Evolutionary conservation across 2,888 invertebrate genomes (phyloP).

Genomic region (Caenorhabditis japonica): DNA sequence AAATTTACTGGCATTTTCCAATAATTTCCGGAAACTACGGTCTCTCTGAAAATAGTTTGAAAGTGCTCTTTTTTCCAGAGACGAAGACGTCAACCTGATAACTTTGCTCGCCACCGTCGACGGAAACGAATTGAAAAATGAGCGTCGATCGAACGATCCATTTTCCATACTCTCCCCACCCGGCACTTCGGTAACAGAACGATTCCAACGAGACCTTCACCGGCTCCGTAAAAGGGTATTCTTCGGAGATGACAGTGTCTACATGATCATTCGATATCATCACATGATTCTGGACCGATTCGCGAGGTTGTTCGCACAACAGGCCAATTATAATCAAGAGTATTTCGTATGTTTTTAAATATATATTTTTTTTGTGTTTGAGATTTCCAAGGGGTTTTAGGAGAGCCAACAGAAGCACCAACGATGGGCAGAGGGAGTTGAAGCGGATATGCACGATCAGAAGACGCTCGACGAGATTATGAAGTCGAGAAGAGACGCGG

Average conservation of each 20-base stretch:
- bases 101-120: background rate
- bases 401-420: constrained; percentile 5
- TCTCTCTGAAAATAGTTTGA: too few relatives aligned
- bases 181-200: constrained; percentile 4
- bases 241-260: constrained; percentile 96
- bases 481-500: constrained; percentile 1
- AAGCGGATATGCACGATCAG: constrained; percentile 7
- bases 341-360: too few relatives aligned
- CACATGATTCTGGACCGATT: constrained; percentile 92
- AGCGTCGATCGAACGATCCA: background rate
- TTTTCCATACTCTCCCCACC: background rate
- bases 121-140: too few relatives aligned
- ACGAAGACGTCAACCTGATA: constrained; percentile 23
- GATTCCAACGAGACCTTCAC: constrained; percentile 2
- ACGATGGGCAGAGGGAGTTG: constrained; percentile 17
- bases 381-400: too few relatives aligned
- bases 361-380: too few relatives aligned
- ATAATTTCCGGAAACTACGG: too few relatives aligned
- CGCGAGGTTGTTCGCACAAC: constrained; percentile 82
- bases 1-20: too few relatives aligned
- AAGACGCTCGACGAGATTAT: constrained; percentile 15
- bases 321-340: constrained; percentile 13
- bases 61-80: constrained; percentile 11
- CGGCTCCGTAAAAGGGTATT: constrained; percentile 84
- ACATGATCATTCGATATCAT: constrained; percentile 94